A percentile compares a stretch with the other conserved stretches of the same genome.
These are phyloP conservation scores for Nannospalax galili DNA, from an alignment of 2,113 vertebrate species.

Conservation along the genomic window DNA sequence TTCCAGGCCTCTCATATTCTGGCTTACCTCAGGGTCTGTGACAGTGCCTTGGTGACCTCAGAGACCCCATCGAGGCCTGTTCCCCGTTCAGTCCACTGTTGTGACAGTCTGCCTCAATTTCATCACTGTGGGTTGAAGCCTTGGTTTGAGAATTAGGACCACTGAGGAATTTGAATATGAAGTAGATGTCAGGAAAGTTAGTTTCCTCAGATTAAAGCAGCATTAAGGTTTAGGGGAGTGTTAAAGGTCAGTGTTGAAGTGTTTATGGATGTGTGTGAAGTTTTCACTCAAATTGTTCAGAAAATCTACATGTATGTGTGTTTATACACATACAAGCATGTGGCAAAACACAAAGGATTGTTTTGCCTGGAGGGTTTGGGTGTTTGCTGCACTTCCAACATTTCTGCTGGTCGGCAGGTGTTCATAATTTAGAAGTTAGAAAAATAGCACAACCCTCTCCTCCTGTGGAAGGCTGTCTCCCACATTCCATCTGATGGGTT, in stretches of 20 bases:
- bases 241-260: background rate
- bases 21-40: fast-evolving
- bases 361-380: background rate
- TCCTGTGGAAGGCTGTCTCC: background rate
- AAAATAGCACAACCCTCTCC: background rate
- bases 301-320: background rate
- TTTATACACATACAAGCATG: background rate
- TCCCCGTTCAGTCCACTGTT: background rate
- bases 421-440: too few relatives aligned
- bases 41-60: background rate
- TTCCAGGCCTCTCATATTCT: background rate
- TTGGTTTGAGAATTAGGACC: background rate
- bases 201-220: background rate
- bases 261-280: background rate
- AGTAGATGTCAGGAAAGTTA: background rate
- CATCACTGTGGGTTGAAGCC: background rate
- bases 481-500: fast-evolving
- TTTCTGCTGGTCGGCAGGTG: background rate
- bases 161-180: background rate
- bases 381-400: background rate
- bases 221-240: background rate
- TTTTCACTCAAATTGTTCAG: background rate
- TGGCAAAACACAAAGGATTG: background rate
- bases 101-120: background rate
- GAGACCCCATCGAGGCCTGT: background rate